Conservation (phyloP, 2,888 invertebrate genomes). For the Leucoptera coffeella region DNA sequence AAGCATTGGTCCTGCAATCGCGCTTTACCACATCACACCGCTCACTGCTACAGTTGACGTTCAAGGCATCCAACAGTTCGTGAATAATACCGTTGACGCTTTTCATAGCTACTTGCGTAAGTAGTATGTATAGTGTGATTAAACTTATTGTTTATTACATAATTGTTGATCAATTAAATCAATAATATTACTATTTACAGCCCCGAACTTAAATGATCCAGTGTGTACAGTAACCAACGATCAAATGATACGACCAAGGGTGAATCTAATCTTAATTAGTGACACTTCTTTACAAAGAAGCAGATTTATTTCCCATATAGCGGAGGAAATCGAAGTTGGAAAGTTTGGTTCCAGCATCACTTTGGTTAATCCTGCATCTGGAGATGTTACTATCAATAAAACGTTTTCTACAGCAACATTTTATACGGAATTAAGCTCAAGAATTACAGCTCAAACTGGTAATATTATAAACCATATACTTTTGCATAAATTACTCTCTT, state of each 20-base stretch:
- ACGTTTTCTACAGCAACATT: conserved; percentile 44
- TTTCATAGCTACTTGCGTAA: conserved; percentile 49
- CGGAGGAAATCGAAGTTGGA: conserved; percentile 48
- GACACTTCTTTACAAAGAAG: conserved; percentile 24
- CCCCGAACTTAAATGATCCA: conserved; percentile 26
- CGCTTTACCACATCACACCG: conserved; percentile 13
- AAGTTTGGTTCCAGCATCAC: conserved; percentile 53
- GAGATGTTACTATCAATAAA: conserved; percentile 43
- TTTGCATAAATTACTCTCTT: no score
- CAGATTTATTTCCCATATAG: conserved; percentile 34
- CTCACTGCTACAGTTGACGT: conserved; percentile 33
- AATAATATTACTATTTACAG: conserved; percentile 12
- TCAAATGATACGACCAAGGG: conserved; percentile 11
- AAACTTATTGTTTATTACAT: no score
- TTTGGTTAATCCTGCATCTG: conserved; percentile 48
- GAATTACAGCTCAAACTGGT: conserved; percentile 5
- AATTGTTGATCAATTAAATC: no score
- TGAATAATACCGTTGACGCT: conserved; percentile 29
- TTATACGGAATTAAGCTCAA: conserved; percentile 15
- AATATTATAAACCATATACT: no score
- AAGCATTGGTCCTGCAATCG: conserved; percentile 15
- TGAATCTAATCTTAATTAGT: conserved; percentile 54
- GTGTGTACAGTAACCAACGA: conserved; percentile 17
- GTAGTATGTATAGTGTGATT: no score
- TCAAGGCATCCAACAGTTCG: conserved; percentile 28